phyloP scores from a whole-genome alignment of 2,888 invertebrate genomes.

The Cryptocephalus primarius region DNA sequence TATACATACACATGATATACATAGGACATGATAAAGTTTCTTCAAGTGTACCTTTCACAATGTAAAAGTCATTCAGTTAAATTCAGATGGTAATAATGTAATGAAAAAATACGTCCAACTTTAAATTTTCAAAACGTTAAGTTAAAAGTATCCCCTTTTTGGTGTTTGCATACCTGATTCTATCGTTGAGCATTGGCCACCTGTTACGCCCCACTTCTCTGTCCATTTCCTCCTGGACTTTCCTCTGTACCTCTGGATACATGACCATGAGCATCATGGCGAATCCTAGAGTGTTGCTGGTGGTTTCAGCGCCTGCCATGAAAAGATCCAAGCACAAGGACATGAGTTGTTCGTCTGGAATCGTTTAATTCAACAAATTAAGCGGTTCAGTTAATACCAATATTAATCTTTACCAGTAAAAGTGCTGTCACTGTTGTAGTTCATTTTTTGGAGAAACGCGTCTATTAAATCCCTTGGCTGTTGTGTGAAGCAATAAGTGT shows the following conservation, averaged over 20 bases:
- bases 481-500: conserved; percentile 33
- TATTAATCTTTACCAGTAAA: conserved; percentile 32
- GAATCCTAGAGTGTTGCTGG: conserved; percentile 51
- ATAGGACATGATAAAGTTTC: no score
- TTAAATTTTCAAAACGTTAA: no score
- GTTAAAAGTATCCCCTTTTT: no score
- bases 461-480: conserved; percentile 53
- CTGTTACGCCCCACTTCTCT: conserved; percentile 45
- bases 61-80: no score
- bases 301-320: conserved; percentile 61
- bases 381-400: not conserved
- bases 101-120: no score
- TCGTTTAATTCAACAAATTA: not conserved
- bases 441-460: conserved; percentile 50
- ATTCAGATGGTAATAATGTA: no score
- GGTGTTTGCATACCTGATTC: no score
- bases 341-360: conserved; percentile 32
- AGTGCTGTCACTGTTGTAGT: conserved; percentile 34
- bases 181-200: conserved; percentile 45
- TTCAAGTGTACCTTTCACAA: no score
- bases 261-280: conserved; percentile 47
- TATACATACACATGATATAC: no score
- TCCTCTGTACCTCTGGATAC: conserved; percentile 45
- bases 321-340: conserved; percentile 53
- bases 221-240: conserved; percentile 50